Conservation (phyloP, 2,797 vertebrate species). For the Gymnoscopelus braueri region DNA sequence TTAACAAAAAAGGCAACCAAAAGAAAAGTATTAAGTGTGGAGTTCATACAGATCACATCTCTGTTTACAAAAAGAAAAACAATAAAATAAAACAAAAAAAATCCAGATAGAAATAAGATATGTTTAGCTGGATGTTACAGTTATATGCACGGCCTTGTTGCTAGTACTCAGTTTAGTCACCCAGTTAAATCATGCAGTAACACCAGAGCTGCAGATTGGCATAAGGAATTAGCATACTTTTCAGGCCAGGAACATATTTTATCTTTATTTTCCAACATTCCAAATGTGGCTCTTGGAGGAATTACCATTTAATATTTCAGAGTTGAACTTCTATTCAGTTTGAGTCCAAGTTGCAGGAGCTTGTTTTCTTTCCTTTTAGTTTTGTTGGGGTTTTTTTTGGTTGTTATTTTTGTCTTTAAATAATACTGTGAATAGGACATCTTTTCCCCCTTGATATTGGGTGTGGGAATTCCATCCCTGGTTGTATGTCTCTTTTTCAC, state of each 20-base stretch:
- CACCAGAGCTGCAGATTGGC: constrained; percentile 30
- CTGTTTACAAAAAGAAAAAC: not conserved
- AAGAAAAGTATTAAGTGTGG: constrained; percentile 56
- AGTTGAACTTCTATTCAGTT: constrained; percentile 29
- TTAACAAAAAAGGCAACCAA: constrained; percentile 78
- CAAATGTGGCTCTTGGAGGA: constrained; percentile 12
- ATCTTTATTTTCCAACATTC: constrained; percentile 11
- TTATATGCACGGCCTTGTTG: constrained; percentile 45
- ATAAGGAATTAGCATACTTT: constrained; percentile 30
- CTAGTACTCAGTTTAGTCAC: not conserved
- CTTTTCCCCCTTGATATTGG: constrained; percentile 12
- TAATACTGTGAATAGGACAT: not conserved
- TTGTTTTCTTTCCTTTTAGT: constrained; percentile 49
- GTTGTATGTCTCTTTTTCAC: constrained; percentile 10
- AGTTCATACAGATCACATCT: constrained; percentile 13
- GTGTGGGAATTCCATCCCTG: constrained; percentile 60
- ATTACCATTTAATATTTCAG: constrained; percentile 34
- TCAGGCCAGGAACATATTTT: constrained; percentile 29
- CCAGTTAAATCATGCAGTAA: constrained; percentile 2
- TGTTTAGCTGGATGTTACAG: constrained; percentile 17
- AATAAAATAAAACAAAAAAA: not conserved
- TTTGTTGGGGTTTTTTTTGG: not conserved
- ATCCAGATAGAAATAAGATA: constrained; percentile 32
- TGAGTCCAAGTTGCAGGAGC: constrained; percentile 7
- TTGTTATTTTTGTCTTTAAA: not conserved